phyloP scores from a whole-genome alignment of 2,113 vertebrate species.

The Hippocampus zosterae region DNA sequence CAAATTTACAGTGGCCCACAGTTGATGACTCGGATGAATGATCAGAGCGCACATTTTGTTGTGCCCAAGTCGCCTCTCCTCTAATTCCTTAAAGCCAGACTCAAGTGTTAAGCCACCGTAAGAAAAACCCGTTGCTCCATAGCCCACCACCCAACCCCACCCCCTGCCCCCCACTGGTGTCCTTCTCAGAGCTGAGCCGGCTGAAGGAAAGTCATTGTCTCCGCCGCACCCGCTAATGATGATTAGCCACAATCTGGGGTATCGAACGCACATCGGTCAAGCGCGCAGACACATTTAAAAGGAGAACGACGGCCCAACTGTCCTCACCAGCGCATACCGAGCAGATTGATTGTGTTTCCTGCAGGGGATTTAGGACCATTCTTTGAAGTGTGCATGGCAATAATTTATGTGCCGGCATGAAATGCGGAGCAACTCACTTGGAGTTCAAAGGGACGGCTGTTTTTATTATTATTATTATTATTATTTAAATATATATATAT shows the following conservation, averaged over 20 bases:
- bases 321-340: conserved; percentile 6
- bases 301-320: conserved; percentile 1
- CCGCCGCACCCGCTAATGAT: conserved; percentile 2
- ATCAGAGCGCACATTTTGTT: conserved; percentile 15
- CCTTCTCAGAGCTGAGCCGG: conserved; percentile 8
- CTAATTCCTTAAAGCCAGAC: conserved; percentile 17
- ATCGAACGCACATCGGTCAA: conserved; percentile 16
- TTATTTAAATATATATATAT: neutral
- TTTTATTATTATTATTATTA: neutral
- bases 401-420: conserved; percentile 1
- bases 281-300: neutral
- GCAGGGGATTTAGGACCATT: conserved; percentile 5
- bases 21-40: conserved; percentile 15
- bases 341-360: conserved; percentile 13
- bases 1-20: neutral
- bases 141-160: neutral
- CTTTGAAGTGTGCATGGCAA: conserved; percentile 13
- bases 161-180: neutral
- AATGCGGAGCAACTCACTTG: conserved; percentile 4
- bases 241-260: conserved; percentile 16
- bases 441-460: conserved; percentile 1
- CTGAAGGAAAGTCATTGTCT: conserved; percentile 17
- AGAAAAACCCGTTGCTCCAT: neutral
- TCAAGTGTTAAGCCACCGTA: conserved; percentile 10
- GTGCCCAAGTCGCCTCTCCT: conserved; percentile 3